Evolutionary conservation across 2,797 vertebrate genomes (phyloP).

Genomic region (Pelobates cultripes): DNA sequence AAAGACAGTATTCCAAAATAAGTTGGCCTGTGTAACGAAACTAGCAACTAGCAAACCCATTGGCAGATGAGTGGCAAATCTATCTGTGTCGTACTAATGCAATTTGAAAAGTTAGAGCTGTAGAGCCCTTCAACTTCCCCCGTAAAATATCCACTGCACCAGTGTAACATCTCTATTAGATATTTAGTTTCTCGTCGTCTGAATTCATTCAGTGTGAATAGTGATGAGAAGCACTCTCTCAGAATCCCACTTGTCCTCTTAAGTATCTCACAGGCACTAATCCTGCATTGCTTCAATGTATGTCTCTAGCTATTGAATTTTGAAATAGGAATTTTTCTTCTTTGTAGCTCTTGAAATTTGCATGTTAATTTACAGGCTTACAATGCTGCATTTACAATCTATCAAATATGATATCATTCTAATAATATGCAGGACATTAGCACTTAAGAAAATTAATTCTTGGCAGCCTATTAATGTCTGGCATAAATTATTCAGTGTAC

Average conservation of each 20-base stretch:
- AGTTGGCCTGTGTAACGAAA: too few relatives aligned
- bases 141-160: too few relatives aligned
- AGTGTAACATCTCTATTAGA: too few relatives aligned
- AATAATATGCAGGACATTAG: background rate
- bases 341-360: slow-evolving; percentile 17
- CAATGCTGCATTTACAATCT: slow-evolving; percentile 7
- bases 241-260: background rate
- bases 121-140: too few relatives aligned
- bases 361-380: slow-evolving; percentile 21
- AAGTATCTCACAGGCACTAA: background rate
- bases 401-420: slow-evolving; percentile 8
- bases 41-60: too few relatives aligned
- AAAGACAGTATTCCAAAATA: too few relatives aligned
- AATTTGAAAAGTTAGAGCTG: too few relatives aligned
- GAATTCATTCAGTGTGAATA: background rate
- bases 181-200: background rate
- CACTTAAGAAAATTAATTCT: slow-evolving; percentile 10
- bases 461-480: background rate
- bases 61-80: too few relatives aligned
- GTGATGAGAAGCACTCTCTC: background rate
- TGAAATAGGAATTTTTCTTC: background rate
- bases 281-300: background rate
- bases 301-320: background rate
- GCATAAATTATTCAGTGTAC: background rate
- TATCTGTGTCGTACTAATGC: too few relatives aligned